Percentiles rank a stretch among this genome's conserved stretches.
Evolutionary conservation across 2,888 invertebrate genomes (phyloP).

Genomic region (Agrilus mali): DNA sequence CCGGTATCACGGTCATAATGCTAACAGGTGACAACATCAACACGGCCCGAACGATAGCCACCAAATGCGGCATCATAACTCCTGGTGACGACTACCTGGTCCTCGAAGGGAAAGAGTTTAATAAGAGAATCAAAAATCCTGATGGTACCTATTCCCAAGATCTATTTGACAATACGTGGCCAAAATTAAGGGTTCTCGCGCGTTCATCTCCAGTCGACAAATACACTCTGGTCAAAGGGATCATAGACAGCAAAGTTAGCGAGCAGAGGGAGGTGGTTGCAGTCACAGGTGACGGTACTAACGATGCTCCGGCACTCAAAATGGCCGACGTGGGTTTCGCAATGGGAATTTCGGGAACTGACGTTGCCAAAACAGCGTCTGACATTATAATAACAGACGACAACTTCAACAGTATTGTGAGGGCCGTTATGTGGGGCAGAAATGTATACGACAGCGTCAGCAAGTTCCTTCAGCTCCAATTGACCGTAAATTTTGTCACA

Average conservation of each 20-base stretch:
- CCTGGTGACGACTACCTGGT: constrained; percentile 93
- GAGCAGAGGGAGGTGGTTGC: constrained; percentile 94
- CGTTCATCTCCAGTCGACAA: constrained; percentile 97
- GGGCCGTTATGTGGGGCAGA: constrained; percentile 99
- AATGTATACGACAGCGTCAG: constrained; percentile 99
- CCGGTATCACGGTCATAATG: constrained; percentile 98
- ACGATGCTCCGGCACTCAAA: constrained; percentile 95
- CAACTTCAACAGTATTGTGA: constrained; percentile 98
- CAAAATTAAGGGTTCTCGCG: constrained; percentile 86
- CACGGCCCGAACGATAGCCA: constrained; percentile 94
- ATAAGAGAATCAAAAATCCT: constrained; percentile 76
- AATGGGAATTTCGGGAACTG: constrained; percentile 99
- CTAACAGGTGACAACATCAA: constrained; percentile 99
- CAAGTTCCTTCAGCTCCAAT: constrained; percentile 98
- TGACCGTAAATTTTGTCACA: constrained; percentile 97
- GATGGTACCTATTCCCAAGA: constrained; percentile 87
- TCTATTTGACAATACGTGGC: constrained; percentile 93
- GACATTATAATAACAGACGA: constrained; percentile 99
- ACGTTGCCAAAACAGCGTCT: constrained; percentile 99
- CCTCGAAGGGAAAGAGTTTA: constrained; percentile 96
- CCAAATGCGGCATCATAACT: constrained; percentile 91
- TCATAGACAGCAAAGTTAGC: constrained; percentile 88
- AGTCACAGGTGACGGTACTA: constrained; percentile 96
- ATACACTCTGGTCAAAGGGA: constrained; percentile 95
- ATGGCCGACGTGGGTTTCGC: constrained; percentile 99